Conservation (phyloP, 2,113 vertebrate genomes). For the Notothenia rossii region DNA sequence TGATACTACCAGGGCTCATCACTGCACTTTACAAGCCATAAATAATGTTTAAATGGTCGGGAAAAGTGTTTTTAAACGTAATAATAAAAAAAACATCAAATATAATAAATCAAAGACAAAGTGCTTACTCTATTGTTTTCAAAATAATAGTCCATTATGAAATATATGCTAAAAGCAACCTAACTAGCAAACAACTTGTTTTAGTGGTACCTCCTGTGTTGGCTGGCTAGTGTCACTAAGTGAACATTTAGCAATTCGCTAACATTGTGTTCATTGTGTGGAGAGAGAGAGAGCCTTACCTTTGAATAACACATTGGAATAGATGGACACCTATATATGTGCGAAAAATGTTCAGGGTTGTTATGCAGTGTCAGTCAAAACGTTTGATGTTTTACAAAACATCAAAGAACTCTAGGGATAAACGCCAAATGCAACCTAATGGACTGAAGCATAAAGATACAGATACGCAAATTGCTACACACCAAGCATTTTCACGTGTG, state of each 20-base stretch:
- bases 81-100: too few relatives aligned
- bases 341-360: constrained; percentile 18
- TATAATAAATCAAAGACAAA: too few relatives aligned
- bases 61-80: too few relatives aligned
- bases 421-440: constrained; percentile 14
- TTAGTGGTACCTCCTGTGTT: too few relatives aligned
- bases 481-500: neutral
- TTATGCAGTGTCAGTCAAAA: constrained; percentile 47
- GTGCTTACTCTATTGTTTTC: too few relatives aligned
- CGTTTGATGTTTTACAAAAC: constrained; percentile 21
- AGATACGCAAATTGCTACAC: neutral
- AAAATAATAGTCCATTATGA: too few relatives aligned
- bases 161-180: too few relatives aligned
- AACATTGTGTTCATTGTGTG: neutral
- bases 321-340: constrained; percentile 22
- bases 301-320: neutral
- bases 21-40: too few relatives aligned
- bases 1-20: too few relatives aligned
- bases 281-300: neutral
- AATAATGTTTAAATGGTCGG: too few relatives aligned
- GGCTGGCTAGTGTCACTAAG: too few relatives aligned
- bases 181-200: too few relatives aligned
- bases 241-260: neutral
- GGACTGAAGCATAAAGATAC: constrained; percentile 12
- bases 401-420: constrained; percentile 50